Base-by-base conservation (phyloP, 2,797 vertebrate genomes). In the Anableps anableps region DNA sequence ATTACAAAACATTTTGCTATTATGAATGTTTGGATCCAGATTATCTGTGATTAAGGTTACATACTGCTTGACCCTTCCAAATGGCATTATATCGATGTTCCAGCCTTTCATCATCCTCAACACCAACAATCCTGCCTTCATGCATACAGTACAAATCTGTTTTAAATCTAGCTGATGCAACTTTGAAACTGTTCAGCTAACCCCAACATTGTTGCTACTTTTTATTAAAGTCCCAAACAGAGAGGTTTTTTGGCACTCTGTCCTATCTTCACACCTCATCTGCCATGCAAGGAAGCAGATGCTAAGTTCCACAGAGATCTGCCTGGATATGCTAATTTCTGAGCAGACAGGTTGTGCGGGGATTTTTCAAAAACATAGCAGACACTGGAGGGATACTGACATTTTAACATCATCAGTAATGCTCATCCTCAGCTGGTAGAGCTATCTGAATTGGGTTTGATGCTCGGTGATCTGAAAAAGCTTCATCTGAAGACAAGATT, bases 191-290 rank as follows among this genome's bases (percentile, higher is more conserved):
- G 68, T 43, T n/a, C 17, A 45, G 23, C 41, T n/a, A 71, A 71
- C 68, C 26, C 5, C 23, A 29, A 17, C 23, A 45, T 45, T 29
- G 38, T 13, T n/a, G 26, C 26, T 11, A 60, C 58, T 26, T 26
- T 47, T 75, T 31, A 34, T 48, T 36, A 60, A 45, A 64, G 23
- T 4, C 3, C 14, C 23, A 50, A 26, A 50, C 60, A 50, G 26
- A 71, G 76, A 53, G 17, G 36, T 21, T 41, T 55, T 8, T 55
- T 21, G 48, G 26, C 66, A 4, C 11, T 36, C 58, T 26, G 11
- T 36, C 43, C 43, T 23, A 17, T 71, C 66, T 77, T 71, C 48
- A 71, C n/a, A 77, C n/a, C 64, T 77, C 55, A 77, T 77, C 64
- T 68, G 47, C 36, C 48, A 77, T 31, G 48, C 64, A 43, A 21